Percentiles rank a stretch among this genome's conserved stretches.
These are phyloP conservation scores for Eilema depressum DNA, from an alignment of 2,888 invertebrate species.

Conservation along the genomic window DNA sequence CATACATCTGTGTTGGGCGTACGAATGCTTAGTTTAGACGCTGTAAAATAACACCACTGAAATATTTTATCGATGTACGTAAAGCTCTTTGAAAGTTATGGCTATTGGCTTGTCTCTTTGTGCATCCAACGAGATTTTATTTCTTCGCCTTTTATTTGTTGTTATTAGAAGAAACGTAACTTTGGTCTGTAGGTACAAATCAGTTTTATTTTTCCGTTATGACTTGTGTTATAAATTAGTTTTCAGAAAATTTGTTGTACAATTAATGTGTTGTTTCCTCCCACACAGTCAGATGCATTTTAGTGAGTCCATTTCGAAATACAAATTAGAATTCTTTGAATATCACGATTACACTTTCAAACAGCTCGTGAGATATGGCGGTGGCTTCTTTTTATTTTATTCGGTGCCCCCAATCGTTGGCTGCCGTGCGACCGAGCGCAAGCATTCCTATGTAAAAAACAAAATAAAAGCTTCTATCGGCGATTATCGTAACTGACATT, in stretches of 20 bases:
- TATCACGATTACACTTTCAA: slow-evolving; percentile 60
- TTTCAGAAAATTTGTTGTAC: slow-evolving; percentile 41
- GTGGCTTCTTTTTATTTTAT: slow-evolving; percentile 55
- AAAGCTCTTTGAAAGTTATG: slow-evolving; percentile 60
- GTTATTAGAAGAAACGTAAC: slow-evolving; percentile 27
- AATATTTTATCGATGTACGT: slow-evolving; percentile 63
- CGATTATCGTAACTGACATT: slow-evolving; percentile 49
- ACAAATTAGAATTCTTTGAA: slow-evolving; percentile 77
- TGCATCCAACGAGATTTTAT: slow-evolving; percentile 47
- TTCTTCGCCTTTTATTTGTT: slow-evolving; percentile 35
- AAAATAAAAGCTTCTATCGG: slow-evolving; percentile 29
- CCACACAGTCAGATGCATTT: slow-evolving; percentile 61
- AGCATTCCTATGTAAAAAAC: slow-evolving; percentile 43
- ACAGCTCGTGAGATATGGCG: slow-evolving; percentile 65
- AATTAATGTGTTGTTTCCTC: slow-evolving; percentile 55
- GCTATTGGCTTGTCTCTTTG: slow-evolving; percentile 54
- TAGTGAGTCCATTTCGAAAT: slow-evolving; percentile 58
- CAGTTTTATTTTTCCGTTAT: slow-evolving; percentile 13
- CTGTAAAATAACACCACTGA: slow-evolving; percentile 59
- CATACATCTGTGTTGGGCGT: slow-evolving; percentile 47
- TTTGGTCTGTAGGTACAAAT: slow-evolving; percentile 19
- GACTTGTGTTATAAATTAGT: slow-evolving; percentile 30
- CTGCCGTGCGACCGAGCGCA: slow-evolving; percentile 40
- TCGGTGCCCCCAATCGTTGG: slow-evolving; percentile 35
- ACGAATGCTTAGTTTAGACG: slow-evolving; percentile 43